Evolutionary conservation across 2,888 invertebrate genomes (phyloP).

Genomic region (Hydrotaea cyrtoneurina): DNA sequence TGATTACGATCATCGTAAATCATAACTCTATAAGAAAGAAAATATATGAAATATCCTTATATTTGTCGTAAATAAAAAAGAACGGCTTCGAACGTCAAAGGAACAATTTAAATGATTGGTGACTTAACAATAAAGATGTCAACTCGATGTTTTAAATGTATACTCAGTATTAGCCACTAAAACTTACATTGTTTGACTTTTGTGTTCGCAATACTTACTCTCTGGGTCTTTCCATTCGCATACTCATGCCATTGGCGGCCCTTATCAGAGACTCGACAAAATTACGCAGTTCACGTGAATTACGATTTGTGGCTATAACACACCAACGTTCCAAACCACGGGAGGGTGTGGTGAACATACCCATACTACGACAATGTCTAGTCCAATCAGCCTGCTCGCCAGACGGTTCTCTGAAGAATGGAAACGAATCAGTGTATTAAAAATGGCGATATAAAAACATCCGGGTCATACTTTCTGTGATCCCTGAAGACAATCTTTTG

Average conservation of each 20-base stretch:
- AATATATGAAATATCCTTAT: not conserved
- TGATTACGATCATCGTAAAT: slow-evolving; percentile 83
- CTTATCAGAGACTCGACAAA: slow-evolving; percentile 76
- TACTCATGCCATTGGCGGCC: slow-evolving; percentile 81
- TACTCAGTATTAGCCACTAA: too few species aligned
- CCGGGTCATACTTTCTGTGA: slow-evolving; percentile 71
- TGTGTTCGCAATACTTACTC: slow-evolving; percentile 72
- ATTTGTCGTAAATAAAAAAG: slow-evolving; percentile 6
- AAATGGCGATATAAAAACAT: not conserved
- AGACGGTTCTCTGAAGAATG: slow-evolving; percentile 73
- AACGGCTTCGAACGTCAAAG: too few species aligned
- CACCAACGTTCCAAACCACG: slow-evolving; percentile 80
- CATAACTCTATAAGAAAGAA: slow-evolving; percentile 69
- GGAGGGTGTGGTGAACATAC: slow-evolving; percentile 80
- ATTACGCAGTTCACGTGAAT: slow-evolving; percentile 72
- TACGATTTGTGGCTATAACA: slow-evolving; percentile 76
- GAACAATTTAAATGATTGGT: too few species aligned
- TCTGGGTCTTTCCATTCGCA: slow-evolving; percentile 80
- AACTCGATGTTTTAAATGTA: too few species aligned
- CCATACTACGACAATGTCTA: slow-evolving; percentile 83
- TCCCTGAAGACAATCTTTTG: slow-evolving; percentile 85
- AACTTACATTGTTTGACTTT: too few species aligned
- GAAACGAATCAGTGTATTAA: slow-evolving; percentile 9
- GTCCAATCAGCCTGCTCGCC: slow-evolving; percentile 90
- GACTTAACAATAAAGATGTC: too few species aligned